A percentile compares a stretch with the other conserved stretches of the same genome.
Evolutionary conservation across 2,888 invertebrate genomes (phyloP).

Genomic region (Polydrusus pterygomalis): DNA sequence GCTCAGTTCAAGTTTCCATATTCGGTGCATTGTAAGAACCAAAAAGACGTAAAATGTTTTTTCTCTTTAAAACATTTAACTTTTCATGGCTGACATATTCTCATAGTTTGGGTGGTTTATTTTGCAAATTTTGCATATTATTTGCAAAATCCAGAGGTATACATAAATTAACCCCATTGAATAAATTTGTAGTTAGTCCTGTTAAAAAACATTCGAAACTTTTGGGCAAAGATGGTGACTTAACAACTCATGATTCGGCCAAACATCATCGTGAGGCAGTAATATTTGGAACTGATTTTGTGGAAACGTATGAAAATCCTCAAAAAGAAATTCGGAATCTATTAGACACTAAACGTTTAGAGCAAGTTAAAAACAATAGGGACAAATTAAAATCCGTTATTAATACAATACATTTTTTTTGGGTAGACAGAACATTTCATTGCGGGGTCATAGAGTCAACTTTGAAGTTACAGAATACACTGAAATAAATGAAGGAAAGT

Average conservation of each 20-base stretch:
- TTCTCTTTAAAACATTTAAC: too few relatives aligned
- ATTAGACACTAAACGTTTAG: slow-evolving; percentile 1
- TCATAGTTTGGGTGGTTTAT: too few relatives aligned
- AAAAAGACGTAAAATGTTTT: too few relatives aligned
- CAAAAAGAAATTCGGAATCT: slow-evolving; percentile 5
- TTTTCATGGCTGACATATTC: too few relatives aligned
- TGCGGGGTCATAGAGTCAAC: slow-evolving; percentile 11
- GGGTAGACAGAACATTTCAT: slow-evolving; percentile 22
- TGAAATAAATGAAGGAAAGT: slow-evolving; percentile 27
- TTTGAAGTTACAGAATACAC: not conserved
- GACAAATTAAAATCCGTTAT: not conserved
- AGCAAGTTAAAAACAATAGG: not conserved
- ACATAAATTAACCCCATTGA: too few relatives aligned
- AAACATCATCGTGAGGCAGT: slow-evolving; percentile 17
- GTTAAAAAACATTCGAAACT: slow-evolving; percentile 30
- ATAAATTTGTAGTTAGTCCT: not conserved
- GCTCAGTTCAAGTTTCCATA: too few relatives aligned
- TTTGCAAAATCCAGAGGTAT: too few relatives aligned
- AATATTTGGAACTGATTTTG: slow-evolving; percentile 1
- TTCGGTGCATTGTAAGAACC: too few relatives aligned
- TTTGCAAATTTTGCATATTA: too few relatives aligned
- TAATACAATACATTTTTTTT: slow-evolving; percentile 2
- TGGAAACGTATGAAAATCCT: slow-evolving; percentile 1
- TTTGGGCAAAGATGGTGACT: slow-evolving; percentile 34
- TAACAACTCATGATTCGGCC: not conserved